A percentile compares a stretch with the other conserved stretches of the same genome.
These are phyloP conservation scores for Drosophila nigromelanica DNA, from an alignment of 1,140 invertebrate genomes.

Conservation along the genomic window DNA sequence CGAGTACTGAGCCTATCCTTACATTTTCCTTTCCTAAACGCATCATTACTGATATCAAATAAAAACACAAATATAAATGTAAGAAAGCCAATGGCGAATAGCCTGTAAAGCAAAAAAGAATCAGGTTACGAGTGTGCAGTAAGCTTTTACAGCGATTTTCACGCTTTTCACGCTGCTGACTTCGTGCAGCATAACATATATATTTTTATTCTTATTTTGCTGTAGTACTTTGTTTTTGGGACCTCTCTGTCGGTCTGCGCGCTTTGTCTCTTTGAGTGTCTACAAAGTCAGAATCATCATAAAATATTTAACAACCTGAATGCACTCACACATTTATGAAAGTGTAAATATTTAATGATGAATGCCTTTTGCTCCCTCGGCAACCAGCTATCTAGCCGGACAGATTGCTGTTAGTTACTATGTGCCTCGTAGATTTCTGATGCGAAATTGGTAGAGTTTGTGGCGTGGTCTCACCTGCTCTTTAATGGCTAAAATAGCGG, in stretches of 20 bases:
- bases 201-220: background rate
- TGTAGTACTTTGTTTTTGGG: conserved; percentile 5
- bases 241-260: conserved; percentile 20
- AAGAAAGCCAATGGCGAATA: conserved; percentile 19
- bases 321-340: conserved; percentile 81
- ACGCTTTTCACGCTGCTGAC: conserved; percentile 55
- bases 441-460: background rate
- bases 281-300: conserved; percentile 58
- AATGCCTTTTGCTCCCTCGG: conserved; percentile 43
- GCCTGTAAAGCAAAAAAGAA: conserved; percentile 14
- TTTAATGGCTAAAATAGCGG: conserved; percentile 55
- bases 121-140: conserved; percentile 16
- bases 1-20: conserved; percentile 5
- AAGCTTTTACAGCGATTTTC: conserved; percentile 65
- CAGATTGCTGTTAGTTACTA: conserved; percentile 37
- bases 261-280: conserved; percentile 45
- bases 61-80: conserved; percentile 4
- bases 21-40: conserved; percentile 1
- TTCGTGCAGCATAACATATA: background rate
- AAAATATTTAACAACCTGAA: conserved; percentile 78
- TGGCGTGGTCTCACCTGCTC: conserved; percentile 19
- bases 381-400: conserved; percentile 7
- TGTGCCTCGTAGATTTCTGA: conserved; percentile 11
- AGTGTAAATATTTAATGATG: conserved; percentile 80
- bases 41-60: conserved; percentile 1